A percentile compares a stretch with the other conserved stretches of the same genome.
phyloP scores from a whole-genome alignment of 2,113 vertebrate genomes.

The Felis chaus region DNA sequence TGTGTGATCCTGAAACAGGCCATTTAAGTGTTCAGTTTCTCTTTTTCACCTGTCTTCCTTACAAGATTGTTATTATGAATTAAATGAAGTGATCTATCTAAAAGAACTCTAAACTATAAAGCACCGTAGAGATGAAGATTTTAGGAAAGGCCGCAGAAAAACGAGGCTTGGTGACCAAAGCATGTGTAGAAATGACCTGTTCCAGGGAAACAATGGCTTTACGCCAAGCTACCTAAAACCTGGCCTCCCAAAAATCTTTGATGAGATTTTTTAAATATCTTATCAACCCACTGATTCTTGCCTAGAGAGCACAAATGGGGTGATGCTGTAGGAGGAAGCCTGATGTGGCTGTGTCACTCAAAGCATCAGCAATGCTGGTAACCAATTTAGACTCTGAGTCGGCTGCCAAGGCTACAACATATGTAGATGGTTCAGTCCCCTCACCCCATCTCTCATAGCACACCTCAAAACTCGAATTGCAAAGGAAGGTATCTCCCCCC shows the following conservation, averaged over 20 bases:
- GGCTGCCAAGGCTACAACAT: not conserved
- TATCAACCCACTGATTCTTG: not conserved
- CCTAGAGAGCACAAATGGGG: not conserved
- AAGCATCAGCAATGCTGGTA: not conserved
- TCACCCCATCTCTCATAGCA: not conserved
- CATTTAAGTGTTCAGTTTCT: constrained; percentile 26
- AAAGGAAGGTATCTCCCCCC: not conserved
- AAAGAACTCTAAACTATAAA: constrained; percentile 8
- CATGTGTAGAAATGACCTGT: not conserved
- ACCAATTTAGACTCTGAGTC: not conserved
- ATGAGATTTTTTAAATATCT: not conserved
- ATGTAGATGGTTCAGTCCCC: not conserved
- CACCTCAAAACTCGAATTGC: not conserved
- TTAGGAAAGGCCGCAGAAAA: not conserved
- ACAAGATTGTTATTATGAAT: not conserved
- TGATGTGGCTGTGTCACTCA: not conserved
- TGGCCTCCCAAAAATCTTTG: not conserved
- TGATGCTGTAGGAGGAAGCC: not conserved
- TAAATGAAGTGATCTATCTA: not conserved
- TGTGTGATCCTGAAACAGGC: not conserved
- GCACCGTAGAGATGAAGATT: not conserved
- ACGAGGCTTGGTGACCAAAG: constrained; percentile 12
- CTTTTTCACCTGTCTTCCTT: not conserved
- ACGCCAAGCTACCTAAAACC: not conserved
- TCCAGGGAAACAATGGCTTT: not conserved